Conservation (phyloP, 2,888 invertebrate species). For the Parnassius smintheus region DNA sequence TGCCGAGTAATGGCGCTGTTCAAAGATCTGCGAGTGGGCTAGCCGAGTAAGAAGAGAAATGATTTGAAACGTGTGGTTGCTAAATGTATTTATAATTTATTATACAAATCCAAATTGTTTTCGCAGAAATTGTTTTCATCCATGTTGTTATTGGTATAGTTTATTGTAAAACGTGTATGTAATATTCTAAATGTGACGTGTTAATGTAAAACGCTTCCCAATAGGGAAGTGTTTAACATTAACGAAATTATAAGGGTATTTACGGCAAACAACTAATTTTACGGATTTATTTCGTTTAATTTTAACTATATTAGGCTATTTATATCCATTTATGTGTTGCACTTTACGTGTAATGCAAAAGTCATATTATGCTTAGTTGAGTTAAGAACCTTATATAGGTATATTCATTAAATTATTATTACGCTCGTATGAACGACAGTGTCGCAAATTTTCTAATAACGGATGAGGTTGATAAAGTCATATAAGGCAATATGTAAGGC, state of each 20-base stretch:
- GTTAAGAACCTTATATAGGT: too few species aligned
- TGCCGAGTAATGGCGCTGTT: conserved; percentile 80
- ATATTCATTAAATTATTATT: too few species aligned
- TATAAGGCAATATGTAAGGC: conserved; percentile 19
- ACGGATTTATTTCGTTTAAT: too few species aligned
- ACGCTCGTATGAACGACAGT: conserved; percentile 47
- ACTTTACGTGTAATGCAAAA: too few species aligned
- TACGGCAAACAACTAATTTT: too few species aligned
- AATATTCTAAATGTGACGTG: too few species aligned
- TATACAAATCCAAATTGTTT: conserved; percentile 71
- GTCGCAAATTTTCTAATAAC: conserved; percentile 24
- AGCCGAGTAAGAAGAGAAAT: conserved; percentile 78
- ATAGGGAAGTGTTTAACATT: too few species aligned
- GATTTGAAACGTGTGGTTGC: conserved; percentile 68
- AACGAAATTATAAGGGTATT: too few species aligned
- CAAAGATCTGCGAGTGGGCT: conserved; percentile 79
- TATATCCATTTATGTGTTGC: too few species aligned
- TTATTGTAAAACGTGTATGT: neutral
- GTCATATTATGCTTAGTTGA: too few species aligned
- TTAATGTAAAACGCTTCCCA: too few species aligned
- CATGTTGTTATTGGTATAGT: neutral
- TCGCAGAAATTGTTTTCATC: conserved; percentile 50
- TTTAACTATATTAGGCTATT: too few species aligned
- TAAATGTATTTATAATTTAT: conserved; percentile 80
- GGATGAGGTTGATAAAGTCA: conserved; percentile 7